These are phyloP conservation scores for Anthopleura xanthogrammica DNA, from an alignment of 92 coral and sea anemone species.

Conservation along the genomic window DNA sequence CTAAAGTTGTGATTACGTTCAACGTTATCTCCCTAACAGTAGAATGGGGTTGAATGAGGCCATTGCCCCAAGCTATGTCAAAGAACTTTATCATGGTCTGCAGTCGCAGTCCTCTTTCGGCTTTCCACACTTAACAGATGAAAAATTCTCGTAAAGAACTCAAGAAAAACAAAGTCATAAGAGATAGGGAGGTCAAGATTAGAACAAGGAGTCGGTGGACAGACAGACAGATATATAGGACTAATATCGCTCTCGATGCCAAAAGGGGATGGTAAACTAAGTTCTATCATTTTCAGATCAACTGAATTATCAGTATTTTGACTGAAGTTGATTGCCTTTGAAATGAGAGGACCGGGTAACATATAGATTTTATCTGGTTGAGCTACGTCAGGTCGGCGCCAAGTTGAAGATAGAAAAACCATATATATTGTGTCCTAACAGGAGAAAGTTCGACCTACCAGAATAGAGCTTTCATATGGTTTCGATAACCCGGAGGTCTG, in stretches of 20 bases:
- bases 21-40: neutral
- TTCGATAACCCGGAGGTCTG: constrained; percentile 1
- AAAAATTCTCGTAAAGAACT: neutral
- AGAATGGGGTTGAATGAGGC: neutral
- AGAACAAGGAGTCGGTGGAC: neutral
- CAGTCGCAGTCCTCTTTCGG: neutral
- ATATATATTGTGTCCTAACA: neutral
- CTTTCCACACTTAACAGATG: neutral
- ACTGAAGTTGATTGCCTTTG: constrained; percentile 27
- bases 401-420: neutral
- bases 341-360: constrained; percentile 7
- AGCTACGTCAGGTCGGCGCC: constrained; percentile 20
- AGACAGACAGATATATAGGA: neutral
- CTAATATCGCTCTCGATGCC: neutral
- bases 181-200: constrained; percentile 1
- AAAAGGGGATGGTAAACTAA: neutral
- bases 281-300: neutral
- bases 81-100: neutral
- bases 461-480: neutral
- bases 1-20: neutral
- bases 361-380: constrained; percentile 23
- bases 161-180: neutral
- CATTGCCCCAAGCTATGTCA: constrained; percentile 1
- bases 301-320: constrained; percentile 3
- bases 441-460: neutral